These are phyloP conservation scores for Magallana nippona DNA, from an alignment of 2,888 invertebrate species.

Conservation along the genomic window DNA sequence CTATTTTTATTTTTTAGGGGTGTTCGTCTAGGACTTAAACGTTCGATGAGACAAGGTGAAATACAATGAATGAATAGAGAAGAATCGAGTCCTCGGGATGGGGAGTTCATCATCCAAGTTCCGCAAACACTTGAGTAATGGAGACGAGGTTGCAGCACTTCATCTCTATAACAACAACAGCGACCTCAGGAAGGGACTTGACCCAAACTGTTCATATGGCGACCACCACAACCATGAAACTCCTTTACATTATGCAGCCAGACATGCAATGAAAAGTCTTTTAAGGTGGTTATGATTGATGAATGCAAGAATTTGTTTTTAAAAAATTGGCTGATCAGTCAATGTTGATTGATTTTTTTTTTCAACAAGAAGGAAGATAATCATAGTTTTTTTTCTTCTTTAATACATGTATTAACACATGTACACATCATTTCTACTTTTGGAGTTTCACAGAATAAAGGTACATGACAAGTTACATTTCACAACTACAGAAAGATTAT, in stretches of 20 bases:
- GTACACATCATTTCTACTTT: too few relatives aligned
- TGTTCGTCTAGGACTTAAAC: too few relatives aligned
- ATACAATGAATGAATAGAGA: neutral
- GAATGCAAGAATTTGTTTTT: neutral
- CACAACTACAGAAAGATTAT: too few relatives aligned
- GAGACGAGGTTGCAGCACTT: slow-evolving; percentile 87
- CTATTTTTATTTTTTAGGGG: too few relatives aligned
- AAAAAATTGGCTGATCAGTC: too few relatives aligned
- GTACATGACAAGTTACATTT: too few relatives aligned
- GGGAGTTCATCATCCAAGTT: slow-evolving; percentile 87
- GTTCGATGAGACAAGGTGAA: neutral
- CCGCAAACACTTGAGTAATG: slow-evolving; percentile 86
- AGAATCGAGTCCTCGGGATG: slow-evolving; percentile 79
- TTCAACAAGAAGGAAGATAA: too few relatives aligned
- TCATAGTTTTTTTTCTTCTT: too few relatives aligned
- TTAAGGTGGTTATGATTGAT: slow-evolving; percentile 79
- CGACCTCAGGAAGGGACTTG: slow-evolving; percentile 84
- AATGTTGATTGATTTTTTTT: too few relatives aligned
- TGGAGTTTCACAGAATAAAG: too few relatives aligned
- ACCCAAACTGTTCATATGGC: slow-evolving; percentile 86
- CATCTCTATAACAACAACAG: slow-evolving; percentile 85
- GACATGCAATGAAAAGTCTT: slow-evolving; percentile 85
- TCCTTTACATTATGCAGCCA: slow-evolving; percentile 85
- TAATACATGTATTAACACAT: too few relatives aligned
- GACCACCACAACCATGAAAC: slow-evolving; percentile 86